phyloP scores from a whole-genome alignment of 2,888 invertebrate species.

The Gnatocerus cornutus region DNA sequence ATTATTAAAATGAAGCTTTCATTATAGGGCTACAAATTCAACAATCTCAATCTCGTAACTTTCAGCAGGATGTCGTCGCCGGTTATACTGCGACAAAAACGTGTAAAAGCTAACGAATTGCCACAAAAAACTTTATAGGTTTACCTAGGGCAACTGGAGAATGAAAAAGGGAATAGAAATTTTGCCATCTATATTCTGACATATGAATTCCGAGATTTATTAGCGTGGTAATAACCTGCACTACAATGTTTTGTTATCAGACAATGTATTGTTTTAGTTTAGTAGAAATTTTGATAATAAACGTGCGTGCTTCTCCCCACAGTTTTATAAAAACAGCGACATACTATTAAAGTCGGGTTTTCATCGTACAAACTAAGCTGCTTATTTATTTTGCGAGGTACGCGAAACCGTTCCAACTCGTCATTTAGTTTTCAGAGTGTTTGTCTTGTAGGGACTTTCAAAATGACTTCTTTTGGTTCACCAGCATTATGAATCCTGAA shows the following conservation, averaged over 20 bases:
- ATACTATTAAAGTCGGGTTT: too few relatives aligned
- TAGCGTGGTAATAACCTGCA: slow-evolving; percentile 22
- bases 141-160: slow-evolving; percentile 12
- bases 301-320: too few relatives aligned
- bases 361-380: too few relatives aligned
- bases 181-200: slow-evolving; percentile 17
- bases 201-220: slow-evolving; percentile 27
- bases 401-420: too few relatives aligned
- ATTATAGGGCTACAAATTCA: background rate
- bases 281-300: background rate
- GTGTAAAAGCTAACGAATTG: slow-evolving; percentile 17
- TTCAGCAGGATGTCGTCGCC: slow-evolving; percentile 1
- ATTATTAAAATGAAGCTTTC: background rate
- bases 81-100: slow-evolving; percentile 13
- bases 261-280: slow-evolving; percentile 9
- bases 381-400: too few relatives aligned
- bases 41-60: slow-evolving; percentile 18
- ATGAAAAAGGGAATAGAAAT: slow-evolving; percentile 10
- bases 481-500: too few relatives aligned
- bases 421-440: too few relatives aligned
- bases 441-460: too few relatives aligned
- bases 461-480: too few relatives aligned
- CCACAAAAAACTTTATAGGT: slow-evolving; percentile 21
- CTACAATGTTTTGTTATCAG: slow-evolving; percentile 30
- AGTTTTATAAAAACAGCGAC: too few relatives aligned